Conservation (phyloP, 2,113 vertebrate genomes). For the Colossoma macropomum region DNA sequence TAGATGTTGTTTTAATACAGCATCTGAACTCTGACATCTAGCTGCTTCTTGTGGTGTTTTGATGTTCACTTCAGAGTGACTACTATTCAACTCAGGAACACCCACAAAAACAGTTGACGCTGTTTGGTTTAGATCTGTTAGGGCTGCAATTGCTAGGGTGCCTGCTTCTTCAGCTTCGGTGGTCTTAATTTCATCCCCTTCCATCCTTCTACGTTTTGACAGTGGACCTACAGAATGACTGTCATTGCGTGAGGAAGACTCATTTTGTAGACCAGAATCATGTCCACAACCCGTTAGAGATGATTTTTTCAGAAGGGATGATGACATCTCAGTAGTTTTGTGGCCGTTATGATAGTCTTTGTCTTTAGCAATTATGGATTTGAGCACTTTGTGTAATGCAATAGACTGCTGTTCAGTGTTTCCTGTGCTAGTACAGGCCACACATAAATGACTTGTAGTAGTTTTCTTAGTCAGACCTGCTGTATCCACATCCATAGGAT, state of each 20-base stretch:
- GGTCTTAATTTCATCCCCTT: slow-evolving; percentile 4
- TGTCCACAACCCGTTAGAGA: background rate
- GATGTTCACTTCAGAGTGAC: background rate
- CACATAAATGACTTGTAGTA: background rate
- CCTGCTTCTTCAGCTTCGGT: background rate
- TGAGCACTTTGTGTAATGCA: slow-evolving; percentile 74
- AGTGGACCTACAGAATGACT: slow-evolving; percentile 57
- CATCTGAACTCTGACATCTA: background rate
- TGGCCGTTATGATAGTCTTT: slow-evolving; percentile 4
- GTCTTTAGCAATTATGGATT: slow-evolving; percentile 70
- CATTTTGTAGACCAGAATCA: slow-evolving; percentile 1
- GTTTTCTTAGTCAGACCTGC: background rate
- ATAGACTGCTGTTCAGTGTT: slow-evolving; percentile 60
- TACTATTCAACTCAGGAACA: background rate
- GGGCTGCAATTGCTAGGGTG: background rate
- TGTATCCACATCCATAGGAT: background rate
- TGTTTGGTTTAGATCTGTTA: background rate
- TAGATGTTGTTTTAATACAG: background rate
- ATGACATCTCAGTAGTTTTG: slow-evolving; percentile 13
- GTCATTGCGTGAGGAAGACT: background rate
- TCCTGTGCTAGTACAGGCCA: slow-evolving; percentile 5
- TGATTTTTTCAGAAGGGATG: background rate
- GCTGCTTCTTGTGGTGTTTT: background rate
- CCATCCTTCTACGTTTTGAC: slow-evolving; percentile 68
- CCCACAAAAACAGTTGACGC: background rate